Base-by-base conservation (phyloP, 2,797 vertebrate species). In the Pachyuromys duprasi region DNA sequence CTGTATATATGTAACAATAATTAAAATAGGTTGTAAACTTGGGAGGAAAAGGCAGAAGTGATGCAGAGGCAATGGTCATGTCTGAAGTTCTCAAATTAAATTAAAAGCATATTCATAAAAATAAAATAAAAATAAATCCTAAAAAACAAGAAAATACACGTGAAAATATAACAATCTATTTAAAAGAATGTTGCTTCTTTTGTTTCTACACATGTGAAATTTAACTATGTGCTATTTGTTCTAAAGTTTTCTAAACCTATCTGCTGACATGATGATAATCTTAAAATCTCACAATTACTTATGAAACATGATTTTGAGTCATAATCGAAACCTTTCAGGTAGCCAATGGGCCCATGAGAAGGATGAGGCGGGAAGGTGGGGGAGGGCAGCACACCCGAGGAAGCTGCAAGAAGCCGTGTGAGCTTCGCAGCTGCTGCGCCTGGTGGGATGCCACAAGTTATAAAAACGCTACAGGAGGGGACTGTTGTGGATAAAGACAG, bases 161-260 rank as follows among this genome's bases (percentile, higher is more conserved):
- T 62, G 57, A 84, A 78, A 89, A 79, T 45, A 76, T 86, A 89
- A 39, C 17, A 94, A 93, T 62, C 60, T 17, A 65, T 26, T 70
- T 86, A 81, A 76, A 92, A 67, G 33, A 89, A 72, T 53, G 12
- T 1, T 69, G 18, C 81, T 70, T 88, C 26, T n/a, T 91, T 49
- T 94, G 9, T 70, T 91, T 74, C 74, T 91, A 83, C 0, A 95
- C 49, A 65, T 6, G 26, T 72, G 60, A 86, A 33, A 81, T 86
- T 86, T 82, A 79, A 83, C 28, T 89, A 57, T 79, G 22, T 8
- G 86, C 24, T 70, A 65, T 80, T 86, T 93, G 55, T 45, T 95
- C 53, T 86, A 36, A 91, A 15, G 24, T 67, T 88, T 82, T 57
- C 74, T 92, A 95, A 70, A 60, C 57, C 6, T 87, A 87, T 57